phyloP scores from a whole-genome alignment of 2,888 invertebrate species.

The Priapulus caudatus region DNA sequence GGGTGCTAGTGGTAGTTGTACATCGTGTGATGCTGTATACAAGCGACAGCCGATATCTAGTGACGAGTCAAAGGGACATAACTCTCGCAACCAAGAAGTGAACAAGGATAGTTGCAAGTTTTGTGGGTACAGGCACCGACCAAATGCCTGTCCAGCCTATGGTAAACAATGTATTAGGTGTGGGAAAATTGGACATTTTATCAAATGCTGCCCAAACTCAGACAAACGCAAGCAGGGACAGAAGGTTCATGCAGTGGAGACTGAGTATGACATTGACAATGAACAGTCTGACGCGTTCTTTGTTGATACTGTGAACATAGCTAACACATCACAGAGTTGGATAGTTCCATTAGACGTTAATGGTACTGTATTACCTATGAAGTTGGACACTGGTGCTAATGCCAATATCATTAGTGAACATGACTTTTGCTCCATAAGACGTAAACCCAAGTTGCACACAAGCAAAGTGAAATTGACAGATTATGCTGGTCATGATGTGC shows the following conservation, averaged over 20 bases:
- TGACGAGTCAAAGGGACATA: too few species aligned
- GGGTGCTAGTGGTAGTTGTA: too few species aligned
- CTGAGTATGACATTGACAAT: background rate
- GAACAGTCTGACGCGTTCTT: background rate
- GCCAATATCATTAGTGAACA: background rate
- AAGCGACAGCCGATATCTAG: too few species aligned
- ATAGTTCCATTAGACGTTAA: background rate
- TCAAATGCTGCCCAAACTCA: too few species aligned
- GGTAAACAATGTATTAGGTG: background rate
- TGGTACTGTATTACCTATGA: background rate
- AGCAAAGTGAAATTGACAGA: background rate
- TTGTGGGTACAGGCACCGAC: too few species aligned
- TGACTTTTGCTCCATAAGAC: background rate
- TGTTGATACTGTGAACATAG: too few species aligned
- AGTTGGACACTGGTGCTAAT: background rate
- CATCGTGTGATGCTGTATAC: too few species aligned
- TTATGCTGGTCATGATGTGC: background rate
- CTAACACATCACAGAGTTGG: too few species aligned
- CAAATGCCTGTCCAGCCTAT: conserved; percentile 3
- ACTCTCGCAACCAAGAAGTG: too few species aligned
- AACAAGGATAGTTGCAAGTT: too few species aligned
- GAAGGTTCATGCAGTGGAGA: background rate
- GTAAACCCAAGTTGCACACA: background rate
- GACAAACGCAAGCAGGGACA: background rate
- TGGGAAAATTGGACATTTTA: background rate